A percentile compares a stretch with the other conserved stretches of the same genome.
phyloP scores from a whole-genome alignment of 2,797 vertebrate genomes.

The Pteronotus mesoamericanus region DNA sequence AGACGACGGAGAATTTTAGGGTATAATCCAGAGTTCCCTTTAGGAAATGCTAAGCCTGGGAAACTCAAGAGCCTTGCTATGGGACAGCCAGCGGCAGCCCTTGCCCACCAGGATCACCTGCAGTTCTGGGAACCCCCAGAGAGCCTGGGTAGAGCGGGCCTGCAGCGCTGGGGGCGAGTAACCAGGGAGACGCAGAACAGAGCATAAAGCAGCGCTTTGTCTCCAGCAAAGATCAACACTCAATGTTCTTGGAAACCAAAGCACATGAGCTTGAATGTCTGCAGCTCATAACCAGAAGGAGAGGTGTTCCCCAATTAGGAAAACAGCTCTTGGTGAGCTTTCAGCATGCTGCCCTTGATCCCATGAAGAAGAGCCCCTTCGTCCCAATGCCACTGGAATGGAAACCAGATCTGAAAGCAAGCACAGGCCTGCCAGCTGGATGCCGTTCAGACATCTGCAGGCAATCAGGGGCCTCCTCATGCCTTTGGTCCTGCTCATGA shows the following conservation, averaged over 20 bases:
- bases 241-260: slow-evolving; percentile 38
- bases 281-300: slow-evolving; percentile 16
- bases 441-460: slow-evolving; percentile 70
- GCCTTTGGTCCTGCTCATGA: background rate
- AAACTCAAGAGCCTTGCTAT: background rate
- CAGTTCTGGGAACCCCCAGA: background rate
- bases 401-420: slow-evolving; percentile 61
- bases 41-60: background rate
- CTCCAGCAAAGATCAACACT: slow-evolving; percentile 9
- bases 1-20: background rate
- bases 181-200: background rate
- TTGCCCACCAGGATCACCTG: background rate
- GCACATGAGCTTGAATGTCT: background rate
- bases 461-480: slow-evolving; percentile 51
- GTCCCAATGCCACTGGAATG: background rate
- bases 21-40: background rate
- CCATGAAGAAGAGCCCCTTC: background rate
- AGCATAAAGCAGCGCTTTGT: background rate
- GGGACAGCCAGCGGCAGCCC: background rate
- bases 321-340: background rate
- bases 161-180: background rate
- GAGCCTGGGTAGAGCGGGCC: background rate
- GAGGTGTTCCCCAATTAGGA: background rate
- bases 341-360: background rate
- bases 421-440: slow-evolving; percentile 39